These are phyloP conservation scores for Drosophila gaucha DNA, from an alignment of 2,888 invertebrate species.

Conservation along the genomic window DNA sequence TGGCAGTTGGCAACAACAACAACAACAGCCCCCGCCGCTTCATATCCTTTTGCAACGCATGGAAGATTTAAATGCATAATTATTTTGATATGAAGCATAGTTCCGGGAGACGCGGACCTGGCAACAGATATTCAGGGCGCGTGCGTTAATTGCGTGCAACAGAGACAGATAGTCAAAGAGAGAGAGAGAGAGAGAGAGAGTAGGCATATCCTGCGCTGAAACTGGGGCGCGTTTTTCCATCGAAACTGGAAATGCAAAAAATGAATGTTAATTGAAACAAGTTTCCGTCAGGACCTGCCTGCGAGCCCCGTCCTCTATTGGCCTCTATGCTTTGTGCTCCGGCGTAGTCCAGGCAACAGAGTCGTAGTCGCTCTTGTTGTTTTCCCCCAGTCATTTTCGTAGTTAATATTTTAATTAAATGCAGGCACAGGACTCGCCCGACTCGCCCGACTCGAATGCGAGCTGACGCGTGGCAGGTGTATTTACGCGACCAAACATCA, in stretches of 20 bases:
- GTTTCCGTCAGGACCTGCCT: constrained; percentile 64
- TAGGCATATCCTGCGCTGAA: constrained; percentile 52
- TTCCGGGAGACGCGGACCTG: constrained; percentile 60
- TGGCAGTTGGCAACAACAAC: no score
- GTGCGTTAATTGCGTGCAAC: constrained; percentile 70
- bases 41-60: constrained; percentile 70
- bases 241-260: constrained; percentile 75
- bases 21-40: constrained; percentile 23
- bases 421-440: constrained; percentile 67
- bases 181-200: background rate
- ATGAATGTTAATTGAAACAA: constrained; percentile 75
- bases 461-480: constrained; percentile 84
- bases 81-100: constrained; percentile 79
- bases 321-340: background rate
- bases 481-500: constrained; percentile 75
- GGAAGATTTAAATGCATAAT: constrained; percentile 80
- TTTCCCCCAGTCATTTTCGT: constrained; percentile 62
- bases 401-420: constrained; percentile 83
- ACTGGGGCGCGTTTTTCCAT: constrained; percentile 52
- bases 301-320: background rate
- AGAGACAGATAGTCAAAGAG: constrained; percentile 20
- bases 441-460: constrained; percentile 38
- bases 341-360: constrained; percentile 42
- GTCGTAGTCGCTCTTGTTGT: constrained; percentile 21
- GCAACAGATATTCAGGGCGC: constrained; percentile 38